Percentiles rank a stretch among this genome's conserved stretches.
Conservation (phyloP, 2,888 invertebrate genomes). For the Polydrusus tereticollis region DNA sequence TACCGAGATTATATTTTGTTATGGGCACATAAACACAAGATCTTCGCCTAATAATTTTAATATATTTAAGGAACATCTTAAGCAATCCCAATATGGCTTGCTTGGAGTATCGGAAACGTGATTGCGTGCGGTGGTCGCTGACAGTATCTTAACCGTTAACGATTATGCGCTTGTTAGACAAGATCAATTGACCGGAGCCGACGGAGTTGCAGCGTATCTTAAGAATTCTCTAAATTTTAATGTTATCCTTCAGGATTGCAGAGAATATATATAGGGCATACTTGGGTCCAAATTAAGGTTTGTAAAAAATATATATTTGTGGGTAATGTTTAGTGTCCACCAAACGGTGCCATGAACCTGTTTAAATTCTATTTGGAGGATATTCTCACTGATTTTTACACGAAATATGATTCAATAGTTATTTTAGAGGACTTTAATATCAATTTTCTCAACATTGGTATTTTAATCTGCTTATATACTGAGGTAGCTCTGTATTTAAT, state of each 20-base stretch:
- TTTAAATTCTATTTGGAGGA: neutral
- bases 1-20: neutral
- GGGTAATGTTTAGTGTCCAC: neutral
- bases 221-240: neutral
- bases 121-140: neutral
- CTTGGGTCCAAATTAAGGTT: neutral
- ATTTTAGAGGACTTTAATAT: constrained; percentile 14
- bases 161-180: neutral
- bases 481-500: neutral
- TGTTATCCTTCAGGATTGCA: neutral
- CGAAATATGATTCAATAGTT: neutral
- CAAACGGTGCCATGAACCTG: neutral
- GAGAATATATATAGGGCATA: neutral
- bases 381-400: neutral
- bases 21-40: neutral
- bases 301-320: neutral
- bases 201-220: neutral
- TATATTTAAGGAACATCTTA: neutral
- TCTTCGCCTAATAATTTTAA: neutral
- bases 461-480: neutral
- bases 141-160: neutral
- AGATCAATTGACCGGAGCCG: neutral
- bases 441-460: neutral
- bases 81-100: neutral
- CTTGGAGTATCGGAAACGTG: neutral